Evolutionary conservation across 2,797 vertebrate species (phyloP).

Genomic region (Melanotaenia trifasciata): DNA sequence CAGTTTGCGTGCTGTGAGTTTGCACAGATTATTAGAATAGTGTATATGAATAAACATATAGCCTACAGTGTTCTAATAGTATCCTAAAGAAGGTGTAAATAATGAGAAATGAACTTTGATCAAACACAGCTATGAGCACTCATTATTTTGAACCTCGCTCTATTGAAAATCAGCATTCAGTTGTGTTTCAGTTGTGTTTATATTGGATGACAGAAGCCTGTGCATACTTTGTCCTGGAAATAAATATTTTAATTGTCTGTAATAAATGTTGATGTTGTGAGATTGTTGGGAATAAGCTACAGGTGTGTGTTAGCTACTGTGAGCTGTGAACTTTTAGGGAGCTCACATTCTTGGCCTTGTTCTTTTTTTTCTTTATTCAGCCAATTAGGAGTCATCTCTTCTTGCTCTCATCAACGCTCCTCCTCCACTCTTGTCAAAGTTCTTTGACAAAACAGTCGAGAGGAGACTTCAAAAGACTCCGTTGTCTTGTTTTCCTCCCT

Average conservation of each 20-base stretch:
- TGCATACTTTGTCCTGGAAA: neutral
- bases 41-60: neutral
- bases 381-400: slow-evolving; percentile 72
- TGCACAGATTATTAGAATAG: neutral
- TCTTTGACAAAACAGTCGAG: slow-evolving; percentile 67
- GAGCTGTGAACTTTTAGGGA: neutral
- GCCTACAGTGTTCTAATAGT: neutral
- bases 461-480: slow-evolving; percentile 73
- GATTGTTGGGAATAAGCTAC: neutral
- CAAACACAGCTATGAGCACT: neutral
- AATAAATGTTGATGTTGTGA: slow-evolving; percentile 4
- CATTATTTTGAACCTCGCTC: no score
- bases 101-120: neutral
- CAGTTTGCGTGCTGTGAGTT: neutral
- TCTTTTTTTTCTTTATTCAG: slow-evolving; percentile 44
- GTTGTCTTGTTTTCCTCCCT: slow-evolving; percentile 59
- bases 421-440: slow-evolving; percentile 67
- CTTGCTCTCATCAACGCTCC: slow-evolving; percentile 54
- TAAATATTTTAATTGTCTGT: neutral
- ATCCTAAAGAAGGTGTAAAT: neutral
- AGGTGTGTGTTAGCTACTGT: neutral
- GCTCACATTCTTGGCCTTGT: slow-evolving; percentile 29
- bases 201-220: no score
- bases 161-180: no score
- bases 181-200: no score